Percentiles rank a stretch among this genome's conserved stretches.
Conservation (phyloP, 2,888 invertebrate species). For the Zonitis immaculata region DNA sequence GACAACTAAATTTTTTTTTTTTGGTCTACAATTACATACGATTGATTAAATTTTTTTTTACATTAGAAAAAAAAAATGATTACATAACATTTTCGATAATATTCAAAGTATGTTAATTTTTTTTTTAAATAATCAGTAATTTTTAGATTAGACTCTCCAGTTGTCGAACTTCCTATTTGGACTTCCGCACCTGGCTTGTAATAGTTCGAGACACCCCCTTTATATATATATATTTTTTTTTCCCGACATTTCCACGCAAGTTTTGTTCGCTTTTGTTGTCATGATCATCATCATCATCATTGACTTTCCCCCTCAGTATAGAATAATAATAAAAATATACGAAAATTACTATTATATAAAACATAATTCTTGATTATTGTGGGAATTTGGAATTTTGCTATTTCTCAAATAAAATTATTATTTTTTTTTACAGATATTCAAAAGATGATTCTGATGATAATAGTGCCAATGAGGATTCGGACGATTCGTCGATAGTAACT, state of each 20-base stretch:
- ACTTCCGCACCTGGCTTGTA: conserved; percentile 6
- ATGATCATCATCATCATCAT: not conserved
- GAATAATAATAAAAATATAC: no score
- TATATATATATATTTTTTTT: no score
- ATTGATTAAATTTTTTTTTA: no score
- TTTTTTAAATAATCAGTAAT: not conserved
- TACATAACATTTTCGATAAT: no score
- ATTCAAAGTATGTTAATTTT: no score
- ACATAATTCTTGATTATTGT: conserved; percentile 21
- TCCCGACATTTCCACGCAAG: conserved; percentile 5
- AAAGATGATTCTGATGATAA: conserved; percentile 55
- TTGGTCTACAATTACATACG: no score
- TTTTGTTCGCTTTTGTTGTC: conserved; percentile 4
- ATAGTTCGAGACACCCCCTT: conserved; percentile 3
- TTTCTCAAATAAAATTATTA: conserved; percentile 16
- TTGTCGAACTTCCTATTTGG: not conserved
- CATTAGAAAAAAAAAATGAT: no score
- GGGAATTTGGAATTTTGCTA: conserved; percentile 14
- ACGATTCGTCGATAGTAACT: conserved; percentile 53
- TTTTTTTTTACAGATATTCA: conserved; percentile 30
- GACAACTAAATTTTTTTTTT: not conserved
- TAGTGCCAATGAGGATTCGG: conserved; percentile 61
- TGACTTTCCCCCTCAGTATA: not conserved
- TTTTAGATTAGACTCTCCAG: not conserved
- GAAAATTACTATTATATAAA: no score